Evolutionary conservation across 2,113 vertebrate species (phyloP).

Genomic region (Leucopsar rothschildi): DNA sequence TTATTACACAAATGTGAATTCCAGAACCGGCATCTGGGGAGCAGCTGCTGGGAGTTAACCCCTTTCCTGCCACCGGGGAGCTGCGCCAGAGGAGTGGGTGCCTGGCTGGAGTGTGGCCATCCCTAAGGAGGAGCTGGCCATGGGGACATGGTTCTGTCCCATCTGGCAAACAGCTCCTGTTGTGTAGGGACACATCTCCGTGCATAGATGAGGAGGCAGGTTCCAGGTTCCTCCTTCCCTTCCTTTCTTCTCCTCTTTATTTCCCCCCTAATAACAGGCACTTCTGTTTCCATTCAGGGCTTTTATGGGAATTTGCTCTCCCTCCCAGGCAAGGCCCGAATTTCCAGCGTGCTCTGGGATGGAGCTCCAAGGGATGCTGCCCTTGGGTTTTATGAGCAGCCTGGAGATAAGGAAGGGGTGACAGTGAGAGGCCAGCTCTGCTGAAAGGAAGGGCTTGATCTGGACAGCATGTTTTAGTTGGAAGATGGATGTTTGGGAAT

Average conservation of each 20-base stretch:
- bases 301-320: slow-evolving; percentile 20
- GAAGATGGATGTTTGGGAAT: neutral
- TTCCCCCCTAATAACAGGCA: neutral
- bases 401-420: neutral
- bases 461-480: neutral
- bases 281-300: slow-evolving; percentile 46
- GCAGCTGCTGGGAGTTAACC: slow-evolving; percentile 65
- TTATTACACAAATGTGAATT: slow-evolving; percentile 70
- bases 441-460: neutral
- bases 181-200: accelerated
- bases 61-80: neutral
- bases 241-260: neutral
- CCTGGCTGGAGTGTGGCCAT: accelerated
- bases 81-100: accelerated
- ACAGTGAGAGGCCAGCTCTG: accelerated
- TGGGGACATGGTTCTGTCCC: accelerated
- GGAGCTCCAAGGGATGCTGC: neutral
- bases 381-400: neutral
- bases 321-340: neutral
- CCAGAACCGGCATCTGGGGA: slow-evolving; percentile 69
- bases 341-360: neutral
- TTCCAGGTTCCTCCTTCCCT: neutral
- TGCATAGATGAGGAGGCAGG: neutral
- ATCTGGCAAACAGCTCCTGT: neutral
- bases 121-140: neutral